phyloP scores from a whole-genome alignment of 2,888 invertebrate genomes.

The Diloba caeruleocephala region DNA sequence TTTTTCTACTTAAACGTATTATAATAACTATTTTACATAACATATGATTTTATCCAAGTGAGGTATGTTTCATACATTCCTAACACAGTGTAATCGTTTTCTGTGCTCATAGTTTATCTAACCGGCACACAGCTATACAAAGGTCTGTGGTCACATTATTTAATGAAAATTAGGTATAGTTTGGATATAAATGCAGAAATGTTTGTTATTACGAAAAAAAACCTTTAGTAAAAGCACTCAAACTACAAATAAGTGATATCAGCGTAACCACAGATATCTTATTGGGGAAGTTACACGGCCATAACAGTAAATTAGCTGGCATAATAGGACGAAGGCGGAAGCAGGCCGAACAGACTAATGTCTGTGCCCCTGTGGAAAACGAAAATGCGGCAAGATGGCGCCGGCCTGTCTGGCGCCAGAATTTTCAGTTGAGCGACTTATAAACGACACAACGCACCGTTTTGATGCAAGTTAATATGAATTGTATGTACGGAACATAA shows the following conservation, averaged over 20 bases:
- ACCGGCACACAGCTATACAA: no score
- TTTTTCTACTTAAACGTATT: no score
- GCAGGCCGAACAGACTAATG: constrained; percentile 69
- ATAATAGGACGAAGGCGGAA: constrained; percentile 79
- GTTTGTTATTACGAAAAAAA: constrained; percentile 1
- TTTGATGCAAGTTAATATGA: not conserved
- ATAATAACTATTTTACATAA: no score
- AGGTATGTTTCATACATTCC: no score
- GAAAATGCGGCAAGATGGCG: constrained; percentile 77
- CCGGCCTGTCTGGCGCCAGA: constrained; percentile 80
- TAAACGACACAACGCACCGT: constrained; percentile 52
- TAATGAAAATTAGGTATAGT: no score
- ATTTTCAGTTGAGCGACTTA: constrained; percentile 59
- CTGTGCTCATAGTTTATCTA: no score
- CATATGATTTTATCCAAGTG: no score
- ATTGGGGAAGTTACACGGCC: constrained; percentile 65
- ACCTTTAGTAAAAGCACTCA: constrained; percentile 39
- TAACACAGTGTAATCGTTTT: no score
- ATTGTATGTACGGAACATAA: fast-evolving
- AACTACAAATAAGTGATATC: constrained; percentile 49
- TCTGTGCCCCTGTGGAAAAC: constrained; percentile 68
- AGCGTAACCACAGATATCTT: constrained; percentile 59
- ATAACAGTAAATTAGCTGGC: constrained; percentile 80
- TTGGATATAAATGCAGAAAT: no score
- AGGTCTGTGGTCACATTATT: no score